Percentiles rank a stretch among this genome's conserved stretches.
phyloP scores from a whole-genome alignment of 2,888 invertebrate species.

The Seira ritae region DNA sequence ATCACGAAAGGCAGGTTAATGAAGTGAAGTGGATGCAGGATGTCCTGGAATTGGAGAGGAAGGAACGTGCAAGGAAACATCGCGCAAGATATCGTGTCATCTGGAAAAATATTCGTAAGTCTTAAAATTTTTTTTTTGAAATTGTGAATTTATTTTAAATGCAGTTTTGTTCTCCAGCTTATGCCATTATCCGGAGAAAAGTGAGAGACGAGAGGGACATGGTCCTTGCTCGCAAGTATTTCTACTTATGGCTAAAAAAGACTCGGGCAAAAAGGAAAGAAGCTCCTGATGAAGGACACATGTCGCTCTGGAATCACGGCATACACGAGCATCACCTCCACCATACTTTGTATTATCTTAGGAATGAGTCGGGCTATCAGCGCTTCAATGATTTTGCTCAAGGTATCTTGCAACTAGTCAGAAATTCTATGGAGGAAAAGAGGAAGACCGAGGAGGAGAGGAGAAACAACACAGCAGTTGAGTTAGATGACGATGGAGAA shows the following conservation, averaged over 20 bases:
- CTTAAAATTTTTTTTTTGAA: too few species aligned
- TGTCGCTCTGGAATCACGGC: constrained; percentile 12
- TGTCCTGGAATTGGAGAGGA: constrained; percentile 15
- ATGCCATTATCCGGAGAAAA: constrained; percentile 14
- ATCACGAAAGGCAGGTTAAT: not conserved
- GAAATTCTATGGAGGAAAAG: too few species aligned
- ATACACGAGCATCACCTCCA: constrained; percentile 25
- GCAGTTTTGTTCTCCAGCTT: constrained; percentile 15
- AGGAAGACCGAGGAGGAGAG: too few species aligned
- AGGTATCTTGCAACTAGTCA: too few species aligned
- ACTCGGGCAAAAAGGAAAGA: not conserved
- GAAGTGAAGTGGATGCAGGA: constrained; percentile 12
- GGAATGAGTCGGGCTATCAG: not conserved
- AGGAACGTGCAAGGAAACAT: not conserved
- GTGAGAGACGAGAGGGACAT: not conserved
- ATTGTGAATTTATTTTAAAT: not conserved
- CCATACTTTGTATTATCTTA: not conserved
- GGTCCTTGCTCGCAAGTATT: constrained; percentile 19
- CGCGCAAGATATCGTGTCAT: not conserved
- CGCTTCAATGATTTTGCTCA: too few species aligned
- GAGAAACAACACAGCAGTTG: too few species aligned
- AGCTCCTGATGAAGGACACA: constrained; percentile 3
- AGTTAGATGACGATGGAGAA: too few species aligned
- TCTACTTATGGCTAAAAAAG: constrained; percentile 24
- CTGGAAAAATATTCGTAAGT: constrained; percentile 41